A percentile compares a stretch with the other conserved stretches of the same genome.
These are phyloP conservation scores for Hestina assimilis DNA, from an alignment of 1,140 invertebrate species.

Conservation along the genomic window DNA sequence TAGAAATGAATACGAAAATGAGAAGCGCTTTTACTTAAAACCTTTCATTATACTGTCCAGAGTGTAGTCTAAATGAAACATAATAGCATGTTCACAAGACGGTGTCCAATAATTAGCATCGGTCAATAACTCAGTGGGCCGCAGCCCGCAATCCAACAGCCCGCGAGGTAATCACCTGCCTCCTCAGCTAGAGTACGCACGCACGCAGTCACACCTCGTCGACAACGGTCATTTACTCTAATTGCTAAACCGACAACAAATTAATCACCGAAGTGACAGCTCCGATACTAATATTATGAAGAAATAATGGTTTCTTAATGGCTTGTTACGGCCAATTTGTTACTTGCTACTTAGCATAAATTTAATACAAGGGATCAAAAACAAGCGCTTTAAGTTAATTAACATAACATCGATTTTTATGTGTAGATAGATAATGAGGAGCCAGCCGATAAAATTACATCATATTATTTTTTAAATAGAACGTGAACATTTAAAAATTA, in stretches of 20 bases:
- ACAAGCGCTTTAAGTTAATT: conserved; percentile 19
- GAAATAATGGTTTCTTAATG: conserved; percentile 47
- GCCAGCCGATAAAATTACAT: no score
- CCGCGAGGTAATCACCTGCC: conserved; percentile 42
- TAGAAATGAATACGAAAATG: conserved; percentile 1
- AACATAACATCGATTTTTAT: not conserved
- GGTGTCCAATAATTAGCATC: conserved; percentile 56
- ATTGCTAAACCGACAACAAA: conserved; percentile 61
- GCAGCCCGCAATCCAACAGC: conserved; percentile 1
- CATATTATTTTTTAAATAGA: not conserved
- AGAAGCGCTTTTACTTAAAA: conserved; percentile 5
- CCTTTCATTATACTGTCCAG: conserved; percentile 6
- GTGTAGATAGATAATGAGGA: not conserved
- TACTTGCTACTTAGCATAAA: conserved; percentile 35
- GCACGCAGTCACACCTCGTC: conserved; percentile 50
- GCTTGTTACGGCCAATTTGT: conserved; percentile 39
- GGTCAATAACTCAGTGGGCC: conserved; percentile 52
- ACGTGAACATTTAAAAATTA: not conserved
- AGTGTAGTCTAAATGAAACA: conserved; percentile 24
- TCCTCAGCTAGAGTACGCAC: conserved; percentile 26
- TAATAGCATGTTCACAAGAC: conserved; percentile 44
- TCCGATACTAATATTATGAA: conserved; percentile 51
- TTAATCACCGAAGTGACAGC: conserved; percentile 70
- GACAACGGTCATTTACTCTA: conserved; percentile 57
- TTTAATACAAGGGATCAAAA: conserved; percentile 23